These are phyloP conservation scores for Takifugu bimaculatus DNA, from an alignment of 2,113 vertebrate species.

Conservation along the genomic window DNA sequence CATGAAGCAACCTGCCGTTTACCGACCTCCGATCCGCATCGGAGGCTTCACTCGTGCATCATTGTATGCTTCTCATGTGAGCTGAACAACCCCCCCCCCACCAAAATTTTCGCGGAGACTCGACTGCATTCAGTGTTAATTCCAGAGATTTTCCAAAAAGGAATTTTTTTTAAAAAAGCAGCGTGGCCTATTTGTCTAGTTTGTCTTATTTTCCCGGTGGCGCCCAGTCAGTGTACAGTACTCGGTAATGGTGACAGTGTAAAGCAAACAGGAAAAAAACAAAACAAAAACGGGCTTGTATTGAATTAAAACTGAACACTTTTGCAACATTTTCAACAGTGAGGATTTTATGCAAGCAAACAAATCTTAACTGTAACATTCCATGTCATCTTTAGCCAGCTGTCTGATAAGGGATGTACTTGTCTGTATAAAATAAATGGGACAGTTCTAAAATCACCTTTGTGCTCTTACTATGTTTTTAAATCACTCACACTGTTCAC, in stretches of 20 bases:
- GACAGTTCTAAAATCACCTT: slow-evolving; percentile 87
- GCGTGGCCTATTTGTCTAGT: slow-evolving; percentile 65
- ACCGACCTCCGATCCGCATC: slow-evolving; percentile 18
- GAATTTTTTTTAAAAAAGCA: slow-evolving; percentile 51
- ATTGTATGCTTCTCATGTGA: slow-evolving; percentile 61
- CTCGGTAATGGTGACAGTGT: slow-evolving; percentile 84
- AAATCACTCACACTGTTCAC: too few relatives aligned
- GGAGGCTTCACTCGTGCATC: slow-evolving; percentile 37
- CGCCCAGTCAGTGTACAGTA: slow-evolving; percentile 84
- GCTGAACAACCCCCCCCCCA: slow-evolving; percentile 22
- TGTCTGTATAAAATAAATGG: slow-evolving; percentile 96
- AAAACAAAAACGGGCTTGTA: slow-evolving; percentile 75
- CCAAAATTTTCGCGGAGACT: slow-evolving; percentile 62
- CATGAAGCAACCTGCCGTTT: slow-evolving; percentile 42
- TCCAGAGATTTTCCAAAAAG: slow-evolving; percentile 44
- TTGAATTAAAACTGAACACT: slow-evolving; percentile 64
- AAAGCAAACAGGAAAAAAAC: slow-evolving; percentile 75
- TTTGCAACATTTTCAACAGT: slow-evolving; percentile 84
- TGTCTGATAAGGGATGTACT: slow-evolving; percentile 86
- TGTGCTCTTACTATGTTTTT: slow-evolving; percentile 34
- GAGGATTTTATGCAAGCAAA: slow-evolving; percentile 93
- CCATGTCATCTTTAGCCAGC: slow-evolving; percentile 93
- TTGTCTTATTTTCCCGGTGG: slow-evolving; percentile 60
- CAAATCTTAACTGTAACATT: slow-evolving; percentile 92
- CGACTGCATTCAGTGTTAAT: slow-evolving; percentile 75